A percentile compares a stretch with the other conserved stretches of the same genome.
Conservation (phyloP, 2,797 vertebrate genomes). For the Helicolenus hilgendorfi region DNA sequence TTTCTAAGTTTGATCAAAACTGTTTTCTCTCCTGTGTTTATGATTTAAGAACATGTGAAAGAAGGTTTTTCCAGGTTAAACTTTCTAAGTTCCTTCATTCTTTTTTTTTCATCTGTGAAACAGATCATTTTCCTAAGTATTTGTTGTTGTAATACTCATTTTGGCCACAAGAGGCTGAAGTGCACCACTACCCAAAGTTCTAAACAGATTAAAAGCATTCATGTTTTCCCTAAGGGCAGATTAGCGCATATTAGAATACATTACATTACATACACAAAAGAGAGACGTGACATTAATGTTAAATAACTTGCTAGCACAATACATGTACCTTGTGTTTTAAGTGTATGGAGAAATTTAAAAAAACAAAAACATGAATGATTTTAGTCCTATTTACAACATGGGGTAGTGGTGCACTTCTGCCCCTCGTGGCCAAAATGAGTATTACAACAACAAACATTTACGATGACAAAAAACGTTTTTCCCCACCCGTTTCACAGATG, state of each 20-base stretch:
- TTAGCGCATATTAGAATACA: too few species aligned
- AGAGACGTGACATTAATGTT: background rate
- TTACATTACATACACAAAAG: too few species aligned
- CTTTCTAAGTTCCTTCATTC: too few species aligned
- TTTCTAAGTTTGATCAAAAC: background rate
- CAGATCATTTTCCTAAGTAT: fast-evolving
- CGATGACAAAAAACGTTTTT: background rate
- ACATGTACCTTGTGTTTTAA: fast-evolving
- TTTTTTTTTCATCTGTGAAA: too few species aligned
- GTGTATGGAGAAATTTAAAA: background rate
- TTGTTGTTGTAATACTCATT: background rate
- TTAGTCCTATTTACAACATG: too few species aligned
- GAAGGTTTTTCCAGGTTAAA: too few species aligned
- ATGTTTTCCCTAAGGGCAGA: too few species aligned
- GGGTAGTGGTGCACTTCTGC: too few species aligned
- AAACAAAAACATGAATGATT: background rate
- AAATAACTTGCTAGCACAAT: background rate
- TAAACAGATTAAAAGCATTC: background rate
- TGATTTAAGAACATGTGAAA: background rate
- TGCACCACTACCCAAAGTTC: background rate
- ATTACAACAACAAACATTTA: too few species aligned
- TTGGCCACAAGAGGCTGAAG: background rate
- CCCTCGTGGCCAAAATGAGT: too few species aligned
- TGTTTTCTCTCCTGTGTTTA: background rate
- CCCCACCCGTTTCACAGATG: background rate